A percentile compares a stretch with the other conserved stretches of the same genome.
These are phyloP conservation scores for Epinotia ramella DNA, from an alignment of 2,888 invertebrate species.

Conservation along the genomic window DNA sequence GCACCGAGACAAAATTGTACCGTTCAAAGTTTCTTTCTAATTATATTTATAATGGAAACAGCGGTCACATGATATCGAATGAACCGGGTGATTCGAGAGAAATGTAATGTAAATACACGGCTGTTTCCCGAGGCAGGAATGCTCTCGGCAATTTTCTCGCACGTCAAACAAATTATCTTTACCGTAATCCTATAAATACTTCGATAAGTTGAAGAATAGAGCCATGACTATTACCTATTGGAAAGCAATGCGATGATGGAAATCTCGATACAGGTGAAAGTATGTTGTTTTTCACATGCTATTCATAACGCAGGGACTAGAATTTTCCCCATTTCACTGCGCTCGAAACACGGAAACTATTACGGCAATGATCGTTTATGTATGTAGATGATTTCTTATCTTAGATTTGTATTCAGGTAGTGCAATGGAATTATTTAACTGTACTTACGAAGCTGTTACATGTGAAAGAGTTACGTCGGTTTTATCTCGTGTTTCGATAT, in stretches of 20 bases:
- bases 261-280: constrained; percentile 69
- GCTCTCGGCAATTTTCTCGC: constrained; percentile 35
- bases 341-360: constrained; percentile 67
- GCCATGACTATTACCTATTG: constrained; percentile 63
- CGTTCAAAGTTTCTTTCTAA: constrained; percentile 20
- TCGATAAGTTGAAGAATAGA: constrained; percentile 33
- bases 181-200: constrained; percentile 23
- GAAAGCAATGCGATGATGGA: constrained; percentile 76
- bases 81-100: constrained; percentile 33
- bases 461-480: constrained; percentile 51
- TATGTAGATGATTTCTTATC: constrained; percentile 58
- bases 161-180: constrained; percentile 30
- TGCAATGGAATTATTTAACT: constrained; percentile 54
- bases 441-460: constrained; percentile 52
- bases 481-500: constrained; percentile 57
- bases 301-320: constrained; percentile 52
- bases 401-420: constrained; percentile 55
- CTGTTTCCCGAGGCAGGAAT: constrained; percentile 28
- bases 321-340: constrained; percentile 70
- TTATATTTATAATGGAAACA: constrained; percentile 31
- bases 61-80: constrained; percentile 35
- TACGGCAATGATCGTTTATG: constrained; percentile 54
- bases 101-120: constrained; percentile 43
- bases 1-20: constrained; percentile 15
- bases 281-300: constrained; percentile 52